Evolutionary conservation across 2,797 vertebrate genomes (phyloP), one percentile per base, ranked within the genome.

Genomic region (Chaenodraco wilsoni): DNA sequence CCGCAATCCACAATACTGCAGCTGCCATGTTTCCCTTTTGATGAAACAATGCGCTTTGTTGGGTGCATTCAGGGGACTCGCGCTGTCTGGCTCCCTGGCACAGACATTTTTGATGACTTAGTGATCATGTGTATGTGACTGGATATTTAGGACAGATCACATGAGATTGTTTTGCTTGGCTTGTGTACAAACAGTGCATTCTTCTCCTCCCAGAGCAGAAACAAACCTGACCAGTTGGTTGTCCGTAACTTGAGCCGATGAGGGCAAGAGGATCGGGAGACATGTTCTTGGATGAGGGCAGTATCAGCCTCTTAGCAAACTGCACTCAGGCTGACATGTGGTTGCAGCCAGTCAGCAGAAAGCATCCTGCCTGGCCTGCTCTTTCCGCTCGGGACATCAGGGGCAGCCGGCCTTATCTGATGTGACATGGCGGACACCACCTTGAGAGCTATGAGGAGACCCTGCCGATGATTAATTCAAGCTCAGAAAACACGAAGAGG

Each of bases 271-370:
- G 69, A 65, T 88, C 56, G 23, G 85, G 81, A 72, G 72, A 65
- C 69, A 49, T 5, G 19, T 60, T 78, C 65, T 69, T 57, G 74
- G 74, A 80, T 64, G 67, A 72, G 74, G 68, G 78, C 64, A 23
- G 52, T 9, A 64, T 77, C 63, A 58, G 79, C 58, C 81, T 85
- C 74, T 64, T 74, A 66, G 77, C 69, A 62, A 72, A 72, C 75
- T 78, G 82, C 87, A 79, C 70, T 69, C 72, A 50, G 69, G n/a
- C 83, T 74, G 84, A 84, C 81, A 69, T 70, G 81, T 57, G 81
- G 81, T 76, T 81, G 55, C 75, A 84, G 79, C 85, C 83, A 84
- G 87, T 91, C 90, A 90, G 87, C 90, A 91, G 76, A 91, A 91
- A 76, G 64, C 76, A 86, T 78, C 81, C 87, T 74, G 87, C 86